Percentiles rank a stretch among this genome's conserved stretches.
Conservation (phyloP, 2,888 invertebrate genomes). For the Drosophila tanythrix region DNA sequence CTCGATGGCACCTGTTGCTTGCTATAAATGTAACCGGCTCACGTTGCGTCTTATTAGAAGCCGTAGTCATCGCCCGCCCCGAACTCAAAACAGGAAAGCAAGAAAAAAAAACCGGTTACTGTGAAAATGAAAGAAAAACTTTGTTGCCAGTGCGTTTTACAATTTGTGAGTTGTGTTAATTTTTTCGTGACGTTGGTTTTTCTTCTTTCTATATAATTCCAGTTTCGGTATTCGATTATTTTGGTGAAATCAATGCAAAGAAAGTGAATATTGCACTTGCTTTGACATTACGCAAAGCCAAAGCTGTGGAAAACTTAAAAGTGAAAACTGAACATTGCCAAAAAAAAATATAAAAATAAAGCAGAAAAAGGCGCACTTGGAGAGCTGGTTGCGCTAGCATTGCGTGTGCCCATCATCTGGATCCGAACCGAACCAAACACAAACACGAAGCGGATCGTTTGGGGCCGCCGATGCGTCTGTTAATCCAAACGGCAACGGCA, state of each 20-base stretch:
- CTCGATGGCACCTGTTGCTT: slow-evolving; percentile 62
- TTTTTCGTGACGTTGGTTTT: slow-evolving; percentile 51
- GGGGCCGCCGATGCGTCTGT: slow-evolving; percentile 70
- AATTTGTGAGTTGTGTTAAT: slow-evolving; percentile 20
- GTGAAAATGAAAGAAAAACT: slow-evolving; percentile 79
- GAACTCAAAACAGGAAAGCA: slow-evolving; percentile 57
- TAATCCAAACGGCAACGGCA: slow-evolving; percentile 72
- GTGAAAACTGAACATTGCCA: slow-evolving; percentile 54
- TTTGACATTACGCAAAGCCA: slow-evolving; percentile 64
- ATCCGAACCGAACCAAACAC: not conserved
- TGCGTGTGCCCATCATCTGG: slow-evolving; percentile 23
- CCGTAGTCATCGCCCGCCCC: slow-evolving; percentile 42
- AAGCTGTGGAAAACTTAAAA: slow-evolving; percentile 26
- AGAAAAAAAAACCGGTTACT: slow-evolving; percentile 63
- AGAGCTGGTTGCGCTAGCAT: slow-evolving; percentile 6
- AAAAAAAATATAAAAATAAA: not conserved
- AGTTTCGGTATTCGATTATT: slow-evolving; percentile 46
- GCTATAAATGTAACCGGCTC: slow-evolving; percentile 55
- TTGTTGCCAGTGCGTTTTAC: slow-evolving; percentile 35
- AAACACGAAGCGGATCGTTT: slow-evolving; percentile 35
- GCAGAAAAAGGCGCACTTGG: not conserved
- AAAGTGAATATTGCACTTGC: slow-evolving; percentile 75
- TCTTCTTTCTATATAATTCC: slow-evolving; percentile 67
- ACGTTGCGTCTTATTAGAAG: slow-evolving; percentile 64
- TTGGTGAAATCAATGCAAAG: slow-evolving; percentile 82